Evolutionary conservation across 30 jellyfish, hydroid and myxozoan species (phyloP).

Genomic region (Turritopsis dohrnii): DNA sequence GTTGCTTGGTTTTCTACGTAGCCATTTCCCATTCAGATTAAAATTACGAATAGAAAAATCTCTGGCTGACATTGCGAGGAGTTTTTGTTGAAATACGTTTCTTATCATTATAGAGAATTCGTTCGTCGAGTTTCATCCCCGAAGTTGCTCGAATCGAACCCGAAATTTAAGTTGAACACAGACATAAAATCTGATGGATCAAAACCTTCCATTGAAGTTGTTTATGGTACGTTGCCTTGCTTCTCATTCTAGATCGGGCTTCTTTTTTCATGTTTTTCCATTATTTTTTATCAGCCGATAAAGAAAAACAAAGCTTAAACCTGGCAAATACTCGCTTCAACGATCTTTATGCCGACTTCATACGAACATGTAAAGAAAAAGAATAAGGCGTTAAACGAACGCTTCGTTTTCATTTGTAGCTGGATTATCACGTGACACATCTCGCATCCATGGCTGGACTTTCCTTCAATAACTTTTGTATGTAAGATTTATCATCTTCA

Average conservation of each 20-base stretch:
- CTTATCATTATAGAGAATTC: conserved; percentile 44
- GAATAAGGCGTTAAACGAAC: neutral
- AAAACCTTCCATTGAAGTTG: conserved; percentile 22
- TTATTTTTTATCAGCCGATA: conserved; percentile 15
- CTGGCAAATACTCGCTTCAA: neutral
- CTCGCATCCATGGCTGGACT: no score
- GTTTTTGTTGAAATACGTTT: no score
- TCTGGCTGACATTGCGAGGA: no score
- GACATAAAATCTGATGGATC: conserved; percentile 27
- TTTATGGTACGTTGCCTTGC: conserved; percentile 25
- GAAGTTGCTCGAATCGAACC: conserved; percentile 27
- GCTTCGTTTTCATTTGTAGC: no score
- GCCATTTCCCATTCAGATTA: no score
- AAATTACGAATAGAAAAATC: no score
- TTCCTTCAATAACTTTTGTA: no score
- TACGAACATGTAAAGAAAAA: conserved; percentile 11
- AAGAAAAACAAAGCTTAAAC: conserved; percentile 11
- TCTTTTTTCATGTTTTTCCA: neutral
- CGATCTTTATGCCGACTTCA: conserved; percentile 26
- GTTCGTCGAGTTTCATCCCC: conserved; percentile 39
- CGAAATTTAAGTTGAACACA: conserved; percentile 26
- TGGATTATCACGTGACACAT: no score
- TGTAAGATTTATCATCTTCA: no score
- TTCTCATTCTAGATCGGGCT: no score
- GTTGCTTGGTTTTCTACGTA: no score